phyloP scores from a whole-genome alignment of 2,888 invertebrate genomes.

The Isotomurus palustris region DNA sequence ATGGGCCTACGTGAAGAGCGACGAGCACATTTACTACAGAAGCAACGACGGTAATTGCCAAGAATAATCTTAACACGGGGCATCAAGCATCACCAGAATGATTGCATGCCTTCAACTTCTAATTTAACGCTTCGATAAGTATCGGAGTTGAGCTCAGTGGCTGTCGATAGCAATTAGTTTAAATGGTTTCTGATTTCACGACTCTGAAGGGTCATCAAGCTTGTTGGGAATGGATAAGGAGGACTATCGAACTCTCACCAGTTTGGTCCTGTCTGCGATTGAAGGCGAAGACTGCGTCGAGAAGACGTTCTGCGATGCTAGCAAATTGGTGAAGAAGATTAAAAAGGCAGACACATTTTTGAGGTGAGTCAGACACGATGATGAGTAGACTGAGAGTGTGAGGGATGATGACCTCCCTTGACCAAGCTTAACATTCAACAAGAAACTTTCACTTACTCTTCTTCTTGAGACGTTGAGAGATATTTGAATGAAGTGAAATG shows the following conservation, averaged over 20 bases:
- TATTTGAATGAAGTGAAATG: no score
- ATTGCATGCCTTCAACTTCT: no score
- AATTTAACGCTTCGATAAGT: no score
- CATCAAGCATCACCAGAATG: not conserved
- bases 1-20: conserved; percentile 46
- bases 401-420: not conserved
- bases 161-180: no score
- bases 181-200: not conserved
- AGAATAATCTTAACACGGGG: not conserved
- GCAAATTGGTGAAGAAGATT: conserved; percentile 46
- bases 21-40: conserved; percentile 47
- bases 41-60: conserved; percentile 41
- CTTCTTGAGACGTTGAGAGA: no score
- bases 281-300: conserved; percentile 46
- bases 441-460: no score
- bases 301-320: conserved; percentile 46
- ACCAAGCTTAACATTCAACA: no score
- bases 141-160: no score
- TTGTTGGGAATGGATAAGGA: conserved; percentile 45
- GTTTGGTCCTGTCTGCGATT: conserved; percentile 45
- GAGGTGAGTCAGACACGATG: no score
- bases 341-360: conserved; percentile 47
- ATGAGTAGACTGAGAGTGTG: not conserved
- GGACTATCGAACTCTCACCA: conserved; percentile 44
- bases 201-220: conserved; percentile 43